Evolutionary conservation across 2,797 vertebrate genomes (phyloP), one percentile per base, ranked within the genome.

Genomic region (Lepus townsendii): DNA sequence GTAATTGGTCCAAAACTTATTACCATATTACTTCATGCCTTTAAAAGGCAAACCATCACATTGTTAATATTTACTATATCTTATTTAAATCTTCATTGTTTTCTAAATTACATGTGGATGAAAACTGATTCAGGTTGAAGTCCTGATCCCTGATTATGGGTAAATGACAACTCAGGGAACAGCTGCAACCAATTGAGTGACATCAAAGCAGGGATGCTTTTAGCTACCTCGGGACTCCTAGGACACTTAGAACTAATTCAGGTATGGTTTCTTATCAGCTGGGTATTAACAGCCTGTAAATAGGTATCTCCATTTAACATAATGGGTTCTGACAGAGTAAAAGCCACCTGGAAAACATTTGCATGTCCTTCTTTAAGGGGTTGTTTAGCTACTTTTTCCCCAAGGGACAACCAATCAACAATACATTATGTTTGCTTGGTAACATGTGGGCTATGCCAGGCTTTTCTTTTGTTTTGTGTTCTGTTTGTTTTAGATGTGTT

Each of bases 401-500:
- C 76, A n/a, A 85, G 88, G 92, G 86, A 87, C 72, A 68, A 75
- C 63, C 88, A 88, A 85, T 75, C 71, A 78, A 68, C 63, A 38
- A 76, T 66, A 13, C 5, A 90, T 8, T 88, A 83, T 76, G 96
- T 88, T 22, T 78, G 62, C 80, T 96, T 90, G 84, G 95, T 97
- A 93, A 89, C 65, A 66, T 84, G 35, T 84, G 62, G 14, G 0
- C 68, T 52, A 12, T 96, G 76, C 78, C 77, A 91, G 78, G 7
- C 30, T 95, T 97, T 94, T 17, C 73, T 94, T 72, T 89, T 79
- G 66, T 82, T 96, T 93, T 27, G 83, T 93, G 95, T 97, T 96
- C 91, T 97, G 88, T 96, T 96, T 97, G 95, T 77, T 96, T 96
- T 92, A 92, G 91, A 97, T 97, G 88, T 88, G n/a, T 57, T 94